Evolutionary conservation across 2,888 invertebrate genomes (phyloP).

Genomic region (Hydraecia micacea): DNA sequence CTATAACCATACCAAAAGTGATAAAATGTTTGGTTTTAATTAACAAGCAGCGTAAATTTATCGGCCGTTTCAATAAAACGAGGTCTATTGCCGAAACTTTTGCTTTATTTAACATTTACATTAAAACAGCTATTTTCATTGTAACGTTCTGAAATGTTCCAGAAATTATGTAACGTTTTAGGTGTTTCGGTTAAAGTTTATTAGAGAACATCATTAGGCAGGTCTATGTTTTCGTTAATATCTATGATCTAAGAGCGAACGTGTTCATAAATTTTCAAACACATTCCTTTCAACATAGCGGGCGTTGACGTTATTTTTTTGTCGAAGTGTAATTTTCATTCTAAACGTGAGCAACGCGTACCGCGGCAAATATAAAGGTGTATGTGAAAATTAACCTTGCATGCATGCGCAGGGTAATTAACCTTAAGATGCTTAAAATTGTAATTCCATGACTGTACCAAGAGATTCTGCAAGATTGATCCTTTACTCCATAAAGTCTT

Average conservation of each 20-base stretch:
- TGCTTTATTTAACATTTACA: constrained; percentile 33
- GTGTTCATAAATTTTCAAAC: not conserved
- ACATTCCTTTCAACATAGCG: not conserved
- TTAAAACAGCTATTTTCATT: constrained; percentile 28
- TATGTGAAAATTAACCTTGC: not conserved
- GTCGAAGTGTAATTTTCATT: not conserved
- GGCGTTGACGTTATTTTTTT: not conserved
- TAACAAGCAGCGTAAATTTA: constrained; percentile 38
- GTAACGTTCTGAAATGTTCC: constrained; percentile 24
- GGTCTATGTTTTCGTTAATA: not conserved
- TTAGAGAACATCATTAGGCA: not conserved
- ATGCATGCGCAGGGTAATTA: too few relatives aligned
- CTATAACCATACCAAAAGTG: not conserved
- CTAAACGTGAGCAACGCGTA: not conserved
- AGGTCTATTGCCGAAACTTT: constrained; percentile 30
- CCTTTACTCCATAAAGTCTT: not conserved
- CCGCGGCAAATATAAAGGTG: not conserved
- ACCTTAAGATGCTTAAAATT: too few relatives aligned
- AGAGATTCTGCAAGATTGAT: not conserved
- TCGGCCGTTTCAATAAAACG: constrained; percentile 38
- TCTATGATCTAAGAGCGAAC: not conserved
- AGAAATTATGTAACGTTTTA: not conserved
- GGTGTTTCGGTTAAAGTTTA: not conserved
- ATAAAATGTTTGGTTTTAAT: constrained; percentile 24
- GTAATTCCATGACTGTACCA: not conserved